Conservation (phyloP, 2,113 vertebrate species). For the Leptobrachium leishanense region DNA sequence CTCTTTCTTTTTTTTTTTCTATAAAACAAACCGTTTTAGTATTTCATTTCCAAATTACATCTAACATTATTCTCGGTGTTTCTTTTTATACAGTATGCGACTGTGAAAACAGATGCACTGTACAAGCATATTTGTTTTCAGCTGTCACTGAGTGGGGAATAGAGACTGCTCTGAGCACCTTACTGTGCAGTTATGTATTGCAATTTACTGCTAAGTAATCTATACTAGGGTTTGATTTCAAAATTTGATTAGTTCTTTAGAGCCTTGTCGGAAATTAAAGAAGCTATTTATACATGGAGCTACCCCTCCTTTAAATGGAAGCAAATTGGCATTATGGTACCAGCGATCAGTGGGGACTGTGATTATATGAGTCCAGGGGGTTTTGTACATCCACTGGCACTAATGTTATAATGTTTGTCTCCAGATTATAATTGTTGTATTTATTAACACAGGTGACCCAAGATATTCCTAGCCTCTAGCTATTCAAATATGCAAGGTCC, state of each 20-base stretch:
- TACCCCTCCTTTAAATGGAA: background rate
- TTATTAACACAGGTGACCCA: background rate
- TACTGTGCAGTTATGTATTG: conserved; percentile 22
- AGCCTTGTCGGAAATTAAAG: conserved; percentile 14
- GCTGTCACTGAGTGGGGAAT: conserved; percentile 22
- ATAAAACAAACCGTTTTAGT: conserved; percentile 9
- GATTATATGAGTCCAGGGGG: background rate
- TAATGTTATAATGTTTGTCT: background rate
- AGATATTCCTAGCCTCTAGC: background rate
- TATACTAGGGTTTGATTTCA: conserved; percentile 8
- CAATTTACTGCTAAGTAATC: conserved; percentile 24
- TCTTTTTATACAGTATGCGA: background rate
- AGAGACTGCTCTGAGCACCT: conserved; percentile 1
- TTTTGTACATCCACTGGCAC: background rate
- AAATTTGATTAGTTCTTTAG: conserved; percentile 21
- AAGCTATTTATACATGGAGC: conserved; percentile 2
- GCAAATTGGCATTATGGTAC: background rate
- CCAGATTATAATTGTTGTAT: background rate
- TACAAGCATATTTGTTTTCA: conserved; percentile 18
- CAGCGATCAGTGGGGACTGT: background rate
- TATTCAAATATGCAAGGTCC: no score
- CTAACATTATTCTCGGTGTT: conserved; percentile 12
- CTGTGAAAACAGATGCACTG: conserved; percentile 30
- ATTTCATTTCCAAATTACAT: conserved; percentile 23
- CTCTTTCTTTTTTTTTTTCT: background rate